Conservation (phyloP, 2,113 vertebrate species). For the Cariama cristata region DNA sequence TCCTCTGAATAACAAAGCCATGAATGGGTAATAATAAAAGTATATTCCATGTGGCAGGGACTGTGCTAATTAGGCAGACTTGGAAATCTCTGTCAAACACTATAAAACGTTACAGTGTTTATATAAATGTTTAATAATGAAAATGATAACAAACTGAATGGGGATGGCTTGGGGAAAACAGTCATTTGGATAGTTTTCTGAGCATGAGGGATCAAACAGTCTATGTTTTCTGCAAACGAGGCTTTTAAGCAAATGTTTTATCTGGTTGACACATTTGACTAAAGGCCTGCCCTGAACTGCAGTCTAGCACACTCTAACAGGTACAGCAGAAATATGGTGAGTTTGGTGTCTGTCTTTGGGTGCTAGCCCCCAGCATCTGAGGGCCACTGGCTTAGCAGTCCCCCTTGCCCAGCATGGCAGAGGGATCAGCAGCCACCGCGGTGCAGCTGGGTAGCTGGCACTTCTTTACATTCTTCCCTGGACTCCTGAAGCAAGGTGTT, state of each 20-base stretch:
- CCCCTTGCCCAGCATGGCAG: neutral
- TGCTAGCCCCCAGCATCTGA: too few species aligned
- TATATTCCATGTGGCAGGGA: conserved; percentile 9
- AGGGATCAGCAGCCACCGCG: neutral
- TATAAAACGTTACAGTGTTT: conserved; percentile 16
- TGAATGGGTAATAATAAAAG: conserved; percentile 29
- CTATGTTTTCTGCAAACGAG: neutral
- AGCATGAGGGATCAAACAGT: neutral
- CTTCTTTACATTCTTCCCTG: neutral
- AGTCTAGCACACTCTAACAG: neutral
- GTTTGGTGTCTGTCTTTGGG: neutral
- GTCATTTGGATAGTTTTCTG: neutral
- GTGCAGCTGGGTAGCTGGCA: neutral
- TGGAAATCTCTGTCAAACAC: conserved; percentile 34
- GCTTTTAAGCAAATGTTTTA: neutral
- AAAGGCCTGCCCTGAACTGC: neutral
- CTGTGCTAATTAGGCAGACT: conserved; percentile 31
- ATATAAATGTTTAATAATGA: conserved; percentile 47
- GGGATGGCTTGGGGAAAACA: neutral
- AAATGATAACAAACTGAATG: conserved; percentile 22
- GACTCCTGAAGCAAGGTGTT: neutral
- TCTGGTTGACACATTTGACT: neutral
- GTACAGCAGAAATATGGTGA: neutral
- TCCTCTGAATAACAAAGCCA: neutral
- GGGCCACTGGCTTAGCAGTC: neutral